Evolutionary conservation across 2,797 vertebrate genomes (phyloP).

Genomic region (Phataginus tetradactyla): DNA sequence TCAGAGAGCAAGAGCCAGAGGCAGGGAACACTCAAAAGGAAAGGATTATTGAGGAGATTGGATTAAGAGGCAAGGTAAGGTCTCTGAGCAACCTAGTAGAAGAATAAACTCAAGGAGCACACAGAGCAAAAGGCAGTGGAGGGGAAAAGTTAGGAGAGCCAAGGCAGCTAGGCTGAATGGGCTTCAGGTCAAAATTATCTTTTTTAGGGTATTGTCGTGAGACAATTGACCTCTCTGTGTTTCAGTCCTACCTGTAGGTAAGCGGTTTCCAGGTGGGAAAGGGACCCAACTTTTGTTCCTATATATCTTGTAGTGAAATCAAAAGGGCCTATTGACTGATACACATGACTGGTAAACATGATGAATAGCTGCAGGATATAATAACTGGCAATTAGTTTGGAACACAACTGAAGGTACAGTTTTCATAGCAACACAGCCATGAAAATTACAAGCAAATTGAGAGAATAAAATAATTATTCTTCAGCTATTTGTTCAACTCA

Average conservation of each 20-base stretch:
- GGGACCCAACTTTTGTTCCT: not conserved
- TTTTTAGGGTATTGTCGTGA: not conserved
- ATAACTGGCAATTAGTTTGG: constrained; percentile 25
- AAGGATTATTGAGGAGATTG: not conserved
- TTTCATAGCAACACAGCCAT: constrained; percentile 39
- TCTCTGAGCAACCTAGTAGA: not conserved
- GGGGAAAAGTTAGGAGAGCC: not conserved
- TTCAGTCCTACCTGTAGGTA: not conserved
- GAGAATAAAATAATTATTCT: constrained; percentile 42
- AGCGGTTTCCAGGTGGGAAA: not conserved
- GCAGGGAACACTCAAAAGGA: not conserved
- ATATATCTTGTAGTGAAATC: constrained; percentile 42
- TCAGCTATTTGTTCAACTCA: not conserved
- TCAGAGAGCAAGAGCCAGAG: not conserved
- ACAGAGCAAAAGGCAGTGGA: not conserved
- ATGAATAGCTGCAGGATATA: constrained; percentile 16
- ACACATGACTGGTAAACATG: not conserved
- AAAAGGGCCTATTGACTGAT: constrained; percentile 34
- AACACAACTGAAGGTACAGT: constrained; percentile 39
- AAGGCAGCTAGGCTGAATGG: not conserved
- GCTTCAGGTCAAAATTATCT: not conserved
- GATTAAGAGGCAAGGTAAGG: not conserved
- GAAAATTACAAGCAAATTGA: constrained; percentile 48
- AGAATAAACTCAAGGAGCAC: not conserved
- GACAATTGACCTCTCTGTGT: not conserved